A percentile compares a stretch with the other conserved stretches of the same genome.
Conservation (phyloP, 2,888 invertebrate species). For the Ormyrus thymus region DNA sequence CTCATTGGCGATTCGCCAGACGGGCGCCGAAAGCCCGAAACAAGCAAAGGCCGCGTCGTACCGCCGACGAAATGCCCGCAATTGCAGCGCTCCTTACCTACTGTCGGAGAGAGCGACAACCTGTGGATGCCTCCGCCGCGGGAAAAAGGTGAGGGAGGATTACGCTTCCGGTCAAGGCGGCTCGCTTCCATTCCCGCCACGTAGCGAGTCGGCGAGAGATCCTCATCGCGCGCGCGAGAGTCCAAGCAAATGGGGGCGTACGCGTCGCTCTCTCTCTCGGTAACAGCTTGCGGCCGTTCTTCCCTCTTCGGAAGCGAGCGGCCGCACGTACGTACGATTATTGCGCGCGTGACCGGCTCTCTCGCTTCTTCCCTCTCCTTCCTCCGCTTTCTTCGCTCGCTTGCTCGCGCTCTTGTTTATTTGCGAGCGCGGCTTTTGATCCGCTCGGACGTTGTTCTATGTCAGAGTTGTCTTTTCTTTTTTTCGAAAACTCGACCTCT, state of each 20-base stretch:
- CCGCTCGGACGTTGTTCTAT: background rate
- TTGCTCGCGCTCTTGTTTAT: too few relatives aligned
- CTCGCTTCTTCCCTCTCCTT: too few relatives aligned
- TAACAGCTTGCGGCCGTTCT: background rate
- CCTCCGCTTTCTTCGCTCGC: too few relatives aligned
- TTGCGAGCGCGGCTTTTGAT: background rate
- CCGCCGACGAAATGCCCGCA: too few relatives aligned
- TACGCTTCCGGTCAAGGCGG: background rate
- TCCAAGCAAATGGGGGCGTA: slow-evolving; percentile 15
- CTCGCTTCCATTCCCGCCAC: slow-evolving; percentile 19
- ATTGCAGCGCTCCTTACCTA: too few relatives aligned
- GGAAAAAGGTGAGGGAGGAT: background rate
- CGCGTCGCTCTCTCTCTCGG: background rate
- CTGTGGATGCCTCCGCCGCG: slow-evolving; percentile 59
- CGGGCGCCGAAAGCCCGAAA: too few relatives aligned
- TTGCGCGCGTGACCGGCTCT: background rate
- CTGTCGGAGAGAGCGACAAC: slow-evolving; percentile 57
- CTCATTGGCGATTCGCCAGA: too few relatives aligned
- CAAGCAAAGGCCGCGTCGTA: too few relatives aligned
- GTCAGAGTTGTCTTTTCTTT: background rate
- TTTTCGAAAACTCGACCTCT: too few relatives aligned
- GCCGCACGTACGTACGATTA: background rate
- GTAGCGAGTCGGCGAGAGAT: slow-evolving; percentile 11
- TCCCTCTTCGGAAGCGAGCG: background rate
- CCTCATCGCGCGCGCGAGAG: background rate